These are phyloP conservation scores for Leucophenga varia DNA, from an alignment of 1,140 invertebrate species.

Conservation along the genomic window DNA sequence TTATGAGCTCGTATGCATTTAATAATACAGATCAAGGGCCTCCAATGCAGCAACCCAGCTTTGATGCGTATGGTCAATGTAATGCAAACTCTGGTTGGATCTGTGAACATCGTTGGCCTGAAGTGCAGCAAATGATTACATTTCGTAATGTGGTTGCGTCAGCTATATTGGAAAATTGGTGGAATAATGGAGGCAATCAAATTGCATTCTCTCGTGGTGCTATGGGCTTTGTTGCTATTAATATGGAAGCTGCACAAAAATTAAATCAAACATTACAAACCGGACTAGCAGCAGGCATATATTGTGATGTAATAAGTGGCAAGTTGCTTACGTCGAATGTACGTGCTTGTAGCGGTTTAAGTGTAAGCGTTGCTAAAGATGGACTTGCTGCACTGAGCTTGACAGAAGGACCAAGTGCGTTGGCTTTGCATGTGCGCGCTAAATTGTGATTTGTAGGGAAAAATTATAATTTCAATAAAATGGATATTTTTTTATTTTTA, in stretches of 20 bases:
- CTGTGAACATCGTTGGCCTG: conserved; percentile 86
- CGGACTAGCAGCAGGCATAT: conserved; percentile 68
- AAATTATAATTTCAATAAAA: too few relatives aligned
- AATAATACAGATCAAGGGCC: conserved; percentile 62
- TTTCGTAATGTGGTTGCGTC: conserved; percentile 69
- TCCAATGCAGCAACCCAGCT: conserved; percentile 67
- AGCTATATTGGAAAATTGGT: conserved; percentile 66
- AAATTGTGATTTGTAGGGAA: background rate
- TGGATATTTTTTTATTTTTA: too few relatives aligned
- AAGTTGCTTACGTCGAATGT: too few relatives aligned
- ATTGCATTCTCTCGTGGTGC: conserved; percentile 74
- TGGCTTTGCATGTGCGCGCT: background rate
- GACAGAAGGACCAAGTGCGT: background rate
- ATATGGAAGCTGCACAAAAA: conserved; percentile 61
- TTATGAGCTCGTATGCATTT: conserved; percentile 80
- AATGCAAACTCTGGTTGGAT: conserved; percentile 68
- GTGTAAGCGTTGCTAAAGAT: too few relatives aligned
- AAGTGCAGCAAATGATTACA: conserved; percentile 78
- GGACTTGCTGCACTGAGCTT: background rate
- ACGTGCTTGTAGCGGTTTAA: too few relatives aligned
- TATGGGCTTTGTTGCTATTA: conserved; percentile 75
- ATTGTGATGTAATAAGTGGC: conserved; percentile 76
- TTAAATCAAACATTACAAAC: conserved; percentile 64
- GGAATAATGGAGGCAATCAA: conserved; percentile 72
- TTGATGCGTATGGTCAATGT: conserved; percentile 68